Percentiles rank a stretch among this genome's conserved stretches.
phyloP scores from a whole-genome alignment of 23 tunicate species.

The Ciona savignyi region DNA sequence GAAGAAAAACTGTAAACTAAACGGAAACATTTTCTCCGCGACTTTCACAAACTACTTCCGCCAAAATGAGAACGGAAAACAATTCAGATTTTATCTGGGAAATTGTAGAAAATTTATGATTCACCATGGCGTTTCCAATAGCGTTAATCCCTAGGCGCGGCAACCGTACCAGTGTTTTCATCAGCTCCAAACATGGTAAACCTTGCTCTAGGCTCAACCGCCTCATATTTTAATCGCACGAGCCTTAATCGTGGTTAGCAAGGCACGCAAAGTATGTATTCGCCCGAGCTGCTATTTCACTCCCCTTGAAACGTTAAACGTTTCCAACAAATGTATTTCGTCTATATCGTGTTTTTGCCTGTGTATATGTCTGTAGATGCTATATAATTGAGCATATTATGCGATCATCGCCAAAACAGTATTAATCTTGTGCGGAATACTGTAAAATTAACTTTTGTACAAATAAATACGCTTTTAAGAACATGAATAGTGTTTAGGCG shows the following conservation, averaged over 20 bases:
- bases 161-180: neutral
- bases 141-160: neutral
- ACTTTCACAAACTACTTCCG: neutral
- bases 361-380: no score
- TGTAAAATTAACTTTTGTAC: neutral
- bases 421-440: conserved; percentile 6
- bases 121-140: neutral
- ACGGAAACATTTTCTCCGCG: neutral
- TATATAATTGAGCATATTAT: no score
- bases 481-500: no score
- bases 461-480: no score
- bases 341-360: neutral
- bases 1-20: neutral
- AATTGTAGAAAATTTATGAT: neutral
- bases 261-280: neutral
- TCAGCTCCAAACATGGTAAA: neutral
- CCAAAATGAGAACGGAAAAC: no score
- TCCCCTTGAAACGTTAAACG: neutral
- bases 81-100: neutral
- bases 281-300: no score
- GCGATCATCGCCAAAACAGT: conserved; percentile 53
- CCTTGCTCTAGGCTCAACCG: neutral
- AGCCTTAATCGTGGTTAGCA: neutral
- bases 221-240: neutral
- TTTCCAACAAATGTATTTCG: neutral